Evolutionary conservation across 2,113 vertebrate genomes (phyloP), one percentile per base, ranked within the genome.

Genomic region (Chlamydotis undulata): DNA sequence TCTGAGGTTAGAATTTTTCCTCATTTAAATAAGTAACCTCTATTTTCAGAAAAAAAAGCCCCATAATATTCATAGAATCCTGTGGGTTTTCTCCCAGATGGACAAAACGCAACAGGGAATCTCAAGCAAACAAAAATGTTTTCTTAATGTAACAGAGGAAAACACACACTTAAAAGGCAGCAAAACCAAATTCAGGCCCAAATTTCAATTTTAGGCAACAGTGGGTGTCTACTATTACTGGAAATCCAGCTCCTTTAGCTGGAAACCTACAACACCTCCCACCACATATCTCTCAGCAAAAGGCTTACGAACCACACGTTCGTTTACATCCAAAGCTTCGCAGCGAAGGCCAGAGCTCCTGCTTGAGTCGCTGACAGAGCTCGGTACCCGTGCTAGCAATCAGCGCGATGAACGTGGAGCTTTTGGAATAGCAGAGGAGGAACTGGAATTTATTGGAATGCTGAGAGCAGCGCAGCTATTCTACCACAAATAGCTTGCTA

Each of bases 231-330:
- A 43, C 94, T 95, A 83, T 95, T 93, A 87, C 80, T 96, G 90
- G 92, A 94, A 97, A 96, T 91, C 69, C 60, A 96, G 79, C 41
- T 95, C 95, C 64, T 55, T 81, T 90, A 53, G 83, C 94, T 93
- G 93, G 96, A 92, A 96, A 91, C 53, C 81, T 75, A 35, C 69
- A 83, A 96, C 94, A 96, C 94, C 94, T 96, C 96, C 92, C 74
- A 96, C 95, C n/a, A 89, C 83, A 9, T 37, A 23, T 78, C 94
- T 97, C 94, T 94, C 96, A 96, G 94, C 86, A 63, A 86, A 80
- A 94, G 35, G 60, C 80, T 90, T 74, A 81, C 33, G 77, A 81
- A 56, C 59, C 83, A 84, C 74, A 47, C 23, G 2, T 50, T 93
- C 41, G 14, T 94, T 83, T 96, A 79, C 85, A 86, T 64, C 90